These are phyloP conservation scores for Hemibagrus wyckioides DNA, from an alignment of 2,113 vertebrate genomes.

Conservation along the genomic window DNA sequence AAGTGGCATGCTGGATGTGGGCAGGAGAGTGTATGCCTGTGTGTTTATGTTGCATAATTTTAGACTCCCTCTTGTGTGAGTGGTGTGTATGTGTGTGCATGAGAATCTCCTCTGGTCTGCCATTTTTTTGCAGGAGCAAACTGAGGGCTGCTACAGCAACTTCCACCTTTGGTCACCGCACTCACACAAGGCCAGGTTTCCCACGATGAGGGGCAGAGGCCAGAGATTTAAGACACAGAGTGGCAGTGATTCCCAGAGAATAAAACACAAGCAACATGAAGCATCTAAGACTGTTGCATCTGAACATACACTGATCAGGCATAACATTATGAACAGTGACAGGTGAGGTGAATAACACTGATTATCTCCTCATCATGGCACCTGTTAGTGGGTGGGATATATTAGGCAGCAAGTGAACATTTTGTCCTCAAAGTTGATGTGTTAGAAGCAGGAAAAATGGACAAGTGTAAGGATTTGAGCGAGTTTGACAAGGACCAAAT, in stretches of 20 bases:
- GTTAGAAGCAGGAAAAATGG: no score
- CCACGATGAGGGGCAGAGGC: slow-evolving; percentile 69
- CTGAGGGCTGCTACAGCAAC: slow-evolving; percentile 71
- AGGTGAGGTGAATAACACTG: no score
- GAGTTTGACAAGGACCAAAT: no score
- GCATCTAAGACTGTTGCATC: not conserved
- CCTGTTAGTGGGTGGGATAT: no score
- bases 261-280: not conserved
- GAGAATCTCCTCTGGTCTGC: slow-evolving; percentile 43
- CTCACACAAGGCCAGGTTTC: slow-evolving; percentile 73
- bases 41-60: no score
- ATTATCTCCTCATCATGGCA: no score
- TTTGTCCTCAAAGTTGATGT: no score
- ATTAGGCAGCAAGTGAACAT: no score
- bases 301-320: no score
- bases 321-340: no score
- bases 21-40: slow-evolving; percentile 29
- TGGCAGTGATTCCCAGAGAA: slow-evolving; percentile 54
- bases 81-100: slow-evolving; percentile 39
- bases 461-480: no score
- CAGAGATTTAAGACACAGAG: slow-evolving; percentile 33
- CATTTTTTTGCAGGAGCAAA: slow-evolving; percentile 71
- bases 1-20: slow-evolving; percentile 40
- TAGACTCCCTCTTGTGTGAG: no score
- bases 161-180: slow-evolving; percentile 77